Percentiles rank a stretch among this genome's conserved stretches.
Conservation (phyloP, 1,140 invertebrate species). For the Cherax quadricarinatus region DNA sequence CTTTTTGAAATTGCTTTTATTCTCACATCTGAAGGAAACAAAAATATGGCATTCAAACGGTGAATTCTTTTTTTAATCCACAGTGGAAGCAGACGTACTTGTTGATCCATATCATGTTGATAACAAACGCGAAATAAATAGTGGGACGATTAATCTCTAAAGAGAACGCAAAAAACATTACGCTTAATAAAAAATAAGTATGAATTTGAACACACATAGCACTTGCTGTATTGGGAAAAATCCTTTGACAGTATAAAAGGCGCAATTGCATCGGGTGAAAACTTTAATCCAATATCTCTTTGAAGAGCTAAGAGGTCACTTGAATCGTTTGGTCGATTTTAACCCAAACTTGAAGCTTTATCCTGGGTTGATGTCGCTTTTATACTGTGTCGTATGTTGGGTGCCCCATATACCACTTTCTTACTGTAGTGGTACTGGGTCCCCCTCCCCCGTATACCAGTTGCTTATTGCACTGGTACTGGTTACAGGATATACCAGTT, state of each 20-base stretch:
- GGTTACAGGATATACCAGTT: too few species aligned
- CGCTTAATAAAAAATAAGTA: neutral
- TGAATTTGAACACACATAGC: neutral
- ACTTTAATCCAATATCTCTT: conserved; percentile 13
- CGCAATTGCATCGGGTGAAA: conserved; percentile 1
- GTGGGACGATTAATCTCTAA: neutral
- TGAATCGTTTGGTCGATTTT: neutral
- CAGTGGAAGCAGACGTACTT: too few species aligned
- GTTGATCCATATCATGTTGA: neutral
- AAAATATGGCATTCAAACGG: too few species aligned
- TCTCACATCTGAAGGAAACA: too few species aligned
- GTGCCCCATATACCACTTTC: too few species aligned
- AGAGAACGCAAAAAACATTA: neutral
- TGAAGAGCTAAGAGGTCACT: conserved; percentile 14
- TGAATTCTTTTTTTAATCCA: too few species aligned
- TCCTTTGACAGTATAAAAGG: conserved; percentile 6
- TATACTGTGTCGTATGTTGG: neutral
- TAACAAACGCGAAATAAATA: neutral
- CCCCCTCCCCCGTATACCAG: too few species aligned
- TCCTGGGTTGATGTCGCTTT: neutral
- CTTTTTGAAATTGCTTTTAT: too few species aligned
- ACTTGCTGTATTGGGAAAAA: neutral
- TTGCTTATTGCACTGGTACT: too few species aligned
- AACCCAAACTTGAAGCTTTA: neutral
- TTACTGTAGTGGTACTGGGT: too few species aligned